Evolutionary conservation across 2,113 vertebrate genomes (phyloP).

Genomic region (Chaetodon auriga): DNA sequence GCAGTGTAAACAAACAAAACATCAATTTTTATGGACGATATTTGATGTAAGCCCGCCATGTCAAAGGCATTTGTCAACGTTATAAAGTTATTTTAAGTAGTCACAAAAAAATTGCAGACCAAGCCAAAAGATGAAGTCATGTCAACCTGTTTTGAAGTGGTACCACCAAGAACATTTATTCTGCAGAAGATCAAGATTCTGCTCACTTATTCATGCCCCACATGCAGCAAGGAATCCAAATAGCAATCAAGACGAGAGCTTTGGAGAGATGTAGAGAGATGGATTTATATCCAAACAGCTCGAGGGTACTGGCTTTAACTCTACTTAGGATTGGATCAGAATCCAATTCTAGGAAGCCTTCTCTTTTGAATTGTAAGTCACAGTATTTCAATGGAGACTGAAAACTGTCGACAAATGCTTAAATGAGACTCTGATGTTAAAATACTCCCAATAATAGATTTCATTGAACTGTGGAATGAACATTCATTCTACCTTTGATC

Average conservation of each 20-base stretch:
- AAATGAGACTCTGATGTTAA: constrained; percentile 58
- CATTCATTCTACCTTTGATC: constrained; percentile 54
- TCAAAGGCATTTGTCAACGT: constrained; percentile 1
- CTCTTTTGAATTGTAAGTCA: constrained; percentile 69
- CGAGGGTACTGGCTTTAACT: constrained; percentile 76
- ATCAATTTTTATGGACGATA: background rate
- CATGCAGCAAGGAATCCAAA: constrained; percentile 69
- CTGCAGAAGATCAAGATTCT: constrained; percentile 64
- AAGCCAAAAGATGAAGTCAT: constrained; percentile 28
- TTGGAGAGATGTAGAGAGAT: constrained; percentile 76
- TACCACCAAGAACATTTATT: constrained; percentile 59
- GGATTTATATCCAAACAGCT: constrained; percentile 81
- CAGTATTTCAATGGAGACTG: constrained; percentile 61
- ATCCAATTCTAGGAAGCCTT: constrained; percentile 73
- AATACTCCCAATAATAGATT: constrained; percentile 49
- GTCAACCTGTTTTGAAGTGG: constrained; percentile 40
- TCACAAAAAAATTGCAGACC: constrained; percentile 20
- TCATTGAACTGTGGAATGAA: constrained; percentile 51
- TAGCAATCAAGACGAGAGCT: constrained; percentile 79
- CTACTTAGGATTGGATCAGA: constrained; percentile 75
- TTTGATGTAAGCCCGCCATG: background rate
- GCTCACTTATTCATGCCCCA: constrained; percentile 68
- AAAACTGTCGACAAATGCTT: constrained; percentile 63
- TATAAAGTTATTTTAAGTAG: background rate
- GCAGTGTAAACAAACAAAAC: constrained; percentile 1